phyloP scores from a whole-genome alignment of 2,113 vertebrate species.

The Motacilla alba region DNA sequence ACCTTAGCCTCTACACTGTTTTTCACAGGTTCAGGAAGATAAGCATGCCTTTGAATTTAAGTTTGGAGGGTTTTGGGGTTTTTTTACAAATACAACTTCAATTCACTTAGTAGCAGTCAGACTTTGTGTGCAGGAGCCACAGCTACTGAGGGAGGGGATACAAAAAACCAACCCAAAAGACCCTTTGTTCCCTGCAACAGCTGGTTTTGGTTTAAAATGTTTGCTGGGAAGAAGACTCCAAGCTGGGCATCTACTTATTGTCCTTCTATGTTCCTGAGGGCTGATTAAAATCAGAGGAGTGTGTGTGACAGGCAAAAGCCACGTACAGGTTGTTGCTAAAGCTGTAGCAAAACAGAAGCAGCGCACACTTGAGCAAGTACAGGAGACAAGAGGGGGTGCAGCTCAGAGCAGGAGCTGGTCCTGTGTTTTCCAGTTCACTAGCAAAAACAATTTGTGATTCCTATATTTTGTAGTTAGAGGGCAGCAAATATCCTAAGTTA shows the following conservation, averaged over 20 bases:
- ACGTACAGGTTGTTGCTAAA: neutral
- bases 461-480: slow-evolving; percentile 14
- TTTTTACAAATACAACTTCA: neutral
- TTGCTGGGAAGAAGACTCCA: neutral
- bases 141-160: neutral
- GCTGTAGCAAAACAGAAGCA: rapidly evolving
- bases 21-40: neutral
- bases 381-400: neutral
- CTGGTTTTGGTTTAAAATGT: neutral
- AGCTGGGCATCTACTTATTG: neutral
- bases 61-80: neutral
- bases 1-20: neutral
- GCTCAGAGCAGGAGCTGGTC: neutral
- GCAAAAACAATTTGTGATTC: neutral
- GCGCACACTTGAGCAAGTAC: rapidly evolving
- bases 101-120: neutral
- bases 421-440: neutral
- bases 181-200: neutral
- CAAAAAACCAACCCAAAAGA: neutral
- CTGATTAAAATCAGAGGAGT: neutral
- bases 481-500: slow-evolving; percentile 17
- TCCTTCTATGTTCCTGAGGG: neutral
- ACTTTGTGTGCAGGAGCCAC: neutral
- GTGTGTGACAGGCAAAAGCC: neutral
- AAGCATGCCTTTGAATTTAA: neutral